These are phyloP conservation scores for Cassiopea xamachana DNA, from an alignment of 30 jellyfish, hydroid and myxozoan species.

Conservation along the genomic window DNA sequence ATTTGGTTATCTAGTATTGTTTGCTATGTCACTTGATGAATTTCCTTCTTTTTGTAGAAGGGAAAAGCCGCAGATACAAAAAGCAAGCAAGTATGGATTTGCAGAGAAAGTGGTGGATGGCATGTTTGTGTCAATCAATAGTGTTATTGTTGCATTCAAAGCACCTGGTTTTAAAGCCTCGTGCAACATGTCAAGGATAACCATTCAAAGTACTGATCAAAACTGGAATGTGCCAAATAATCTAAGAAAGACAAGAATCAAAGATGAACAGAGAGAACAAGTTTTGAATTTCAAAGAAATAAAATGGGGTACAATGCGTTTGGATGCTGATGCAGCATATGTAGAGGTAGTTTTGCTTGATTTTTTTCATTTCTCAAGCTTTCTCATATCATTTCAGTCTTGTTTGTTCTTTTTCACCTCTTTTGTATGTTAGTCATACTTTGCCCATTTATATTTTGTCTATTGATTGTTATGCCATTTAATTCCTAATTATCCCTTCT, in stretches of 20 bases:
- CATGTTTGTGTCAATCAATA: conserved; percentile 91
- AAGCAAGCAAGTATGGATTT: conserved; percentile 92
- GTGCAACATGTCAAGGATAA: conserved; percentile 90
- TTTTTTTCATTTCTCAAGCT: not conserved
- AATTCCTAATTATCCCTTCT: too few species aligned
- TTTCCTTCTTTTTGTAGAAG: not conserved
- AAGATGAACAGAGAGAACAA: conserved; percentile 93
- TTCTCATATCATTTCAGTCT: not conserved
- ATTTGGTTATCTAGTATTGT: too few species aligned
- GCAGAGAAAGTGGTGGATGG: conserved; percentile 98
- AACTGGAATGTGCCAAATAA: conserved; percentile 82
- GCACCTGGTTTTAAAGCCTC: conserved; percentile 97
- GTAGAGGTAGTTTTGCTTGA: conserved; percentile 66
- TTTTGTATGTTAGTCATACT: too few species aligned
- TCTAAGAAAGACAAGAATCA: conserved; percentile 86
- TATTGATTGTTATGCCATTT: too few species aligned
- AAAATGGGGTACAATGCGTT: conserved; percentile 94
- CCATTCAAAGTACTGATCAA: conserved; percentile 91
- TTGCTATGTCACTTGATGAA: too few species aligned
- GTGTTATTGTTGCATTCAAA: conserved; percentile 86
- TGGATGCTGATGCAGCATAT: conserved; percentile 97
- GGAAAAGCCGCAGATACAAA: conserved; percentile 54
- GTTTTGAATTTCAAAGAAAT: conserved; percentile 91
- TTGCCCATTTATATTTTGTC: too few species aligned
- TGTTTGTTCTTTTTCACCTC: not conserved